These are phyloP conservation scores for Tetrapedia diversipes DNA, from an alignment of 2,888 invertebrate genomes.

Conservation along the genomic window DNA sequence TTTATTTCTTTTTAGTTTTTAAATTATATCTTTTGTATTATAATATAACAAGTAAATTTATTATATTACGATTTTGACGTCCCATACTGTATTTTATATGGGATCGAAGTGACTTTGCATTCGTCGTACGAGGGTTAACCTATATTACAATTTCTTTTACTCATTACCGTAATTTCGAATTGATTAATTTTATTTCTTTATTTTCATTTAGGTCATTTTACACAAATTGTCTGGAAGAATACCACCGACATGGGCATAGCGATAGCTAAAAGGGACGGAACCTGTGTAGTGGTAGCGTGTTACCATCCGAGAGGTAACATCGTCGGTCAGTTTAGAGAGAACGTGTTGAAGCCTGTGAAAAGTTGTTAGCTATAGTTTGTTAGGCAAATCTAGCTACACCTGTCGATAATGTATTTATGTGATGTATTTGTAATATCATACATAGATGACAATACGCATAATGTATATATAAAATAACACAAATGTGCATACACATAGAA, in stretches of 20 bases:
- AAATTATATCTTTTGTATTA: no score
- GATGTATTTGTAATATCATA: slow-evolving; percentile 67
- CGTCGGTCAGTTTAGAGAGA: slow-evolving; percentile 83
- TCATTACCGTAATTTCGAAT: no score
- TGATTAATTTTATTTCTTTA: neutral
- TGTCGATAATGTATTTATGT: slow-evolving; percentile 73
- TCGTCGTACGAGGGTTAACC: no score
- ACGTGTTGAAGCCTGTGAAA: slow-evolving; percentile 79
- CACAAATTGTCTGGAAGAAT: slow-evolving; percentile 93
- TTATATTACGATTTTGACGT: no score
- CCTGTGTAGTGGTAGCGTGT: slow-evolving; percentile 86
- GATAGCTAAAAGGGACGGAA: slow-evolving; percentile 86
- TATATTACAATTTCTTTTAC: no score
- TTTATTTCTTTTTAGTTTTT: no score
- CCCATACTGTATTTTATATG: no score
- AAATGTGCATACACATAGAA: slow-evolving; percentile 70
- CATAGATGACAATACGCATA: slow-evolving; percentile 63
- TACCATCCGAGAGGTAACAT: slow-evolving; percentile 87
- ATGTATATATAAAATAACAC: slow-evolving; percentile 62
- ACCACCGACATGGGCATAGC: slow-evolving; percentile 90
- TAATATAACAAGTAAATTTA: no score
- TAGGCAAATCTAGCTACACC: slow-evolving; percentile 36
- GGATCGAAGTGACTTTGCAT: no score
- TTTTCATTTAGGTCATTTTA: slow-evolving; percentile 83
- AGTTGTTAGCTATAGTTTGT: slow-evolving; percentile 63